Evolutionary conservation across 1,140 invertebrate genomes (phyloP), one percentile per base, ranked within the genome.

Genomic region (Myzus persicae): DNA sequence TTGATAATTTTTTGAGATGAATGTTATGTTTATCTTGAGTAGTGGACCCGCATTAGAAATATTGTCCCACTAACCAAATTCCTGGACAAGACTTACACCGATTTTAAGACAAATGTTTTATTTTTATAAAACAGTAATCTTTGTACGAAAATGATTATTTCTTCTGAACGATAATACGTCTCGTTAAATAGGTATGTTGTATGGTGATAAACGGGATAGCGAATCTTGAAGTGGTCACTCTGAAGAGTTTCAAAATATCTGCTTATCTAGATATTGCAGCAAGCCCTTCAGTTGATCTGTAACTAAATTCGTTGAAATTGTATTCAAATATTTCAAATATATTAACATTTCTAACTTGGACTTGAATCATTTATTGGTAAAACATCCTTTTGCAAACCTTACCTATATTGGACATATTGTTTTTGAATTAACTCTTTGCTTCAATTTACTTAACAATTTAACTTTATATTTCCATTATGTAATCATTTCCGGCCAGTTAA

Each of bases 11-110:
- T 67, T 67, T n/a, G 5, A 67, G 14, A 67, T 11, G 11, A n/a
- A 3, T 67, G 31, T 67, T 67, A n/a, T 3, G 1, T 1, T 14
- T 4, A 11, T 11, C n/a, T 11, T 5, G 31, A 67, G 11, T 67
- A 1, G 11, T n/a, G 4, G 9, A 67, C 31, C 31, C 1, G 26
- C 0, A 11, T 14, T 7, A n/a, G 0, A n/a, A 67, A 18, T n/a
- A n/a, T 18, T 67, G 11, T 0, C 14, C 31, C 31, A 67, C 31
- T n/a, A n/a, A 67, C 31, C 59, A 67, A n/a, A 67, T n/a, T 14
- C n/a, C 4, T 14, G n/a, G 20, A 67, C 31, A n/a, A 59, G 18
- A 67, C 31, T n/a, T 67, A 0, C 31, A n/a, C n/a, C 14, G 1
- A 0, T 26, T n/a, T 14, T 5, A 67, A 67, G 31, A 67, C 31